Percentiles rank a stretch among this genome's conserved stretches.
phyloP scores from a whole-genome alignment of 1,140 invertebrate genomes.

The Leptinotarsa defecta region DNA sequence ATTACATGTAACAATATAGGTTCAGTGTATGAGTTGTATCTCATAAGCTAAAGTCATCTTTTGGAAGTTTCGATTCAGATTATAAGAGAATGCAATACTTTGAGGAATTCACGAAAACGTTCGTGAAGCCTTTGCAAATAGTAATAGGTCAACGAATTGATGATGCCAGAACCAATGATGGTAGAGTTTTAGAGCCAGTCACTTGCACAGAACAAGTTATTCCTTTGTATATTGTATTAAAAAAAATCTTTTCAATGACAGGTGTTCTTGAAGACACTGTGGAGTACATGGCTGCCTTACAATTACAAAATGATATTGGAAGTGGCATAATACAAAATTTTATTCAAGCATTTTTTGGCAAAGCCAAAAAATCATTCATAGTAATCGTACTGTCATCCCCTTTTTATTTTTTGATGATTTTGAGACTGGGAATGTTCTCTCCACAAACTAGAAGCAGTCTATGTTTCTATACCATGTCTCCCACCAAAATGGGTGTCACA shows the following conservation, averaged over 20 bases:
- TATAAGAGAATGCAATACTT: background rate
- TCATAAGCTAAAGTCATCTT: background rate
- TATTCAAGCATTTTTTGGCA: background rate
- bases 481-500: conserved; percentile 16
- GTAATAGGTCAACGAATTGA: background rate
- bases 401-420: conserved; percentile 25
- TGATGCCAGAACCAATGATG: background rate
- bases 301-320: background rate
- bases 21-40: conserved; percentile 3
- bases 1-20: background rate
- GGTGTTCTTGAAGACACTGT: background rate
- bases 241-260: background rate
- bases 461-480: conserved; percentile 25
- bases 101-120: background rate
- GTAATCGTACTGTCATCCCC: background rate
- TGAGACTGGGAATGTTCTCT: conserved; percentile 26
- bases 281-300: background rate
- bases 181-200: background rate
- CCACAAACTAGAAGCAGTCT: conserved; percentile 31
- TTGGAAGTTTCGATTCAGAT: background rate
- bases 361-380: background rate
- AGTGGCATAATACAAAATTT: background rate
- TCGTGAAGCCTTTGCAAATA: background rate
- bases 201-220: conserved; percentile 3
- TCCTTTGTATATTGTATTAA: background rate